These are phyloP conservation scores for Tachypleus tridentatus DNA, from an alignment of 1,140 invertebrate genomes.

Conservation along the genomic window DNA sequence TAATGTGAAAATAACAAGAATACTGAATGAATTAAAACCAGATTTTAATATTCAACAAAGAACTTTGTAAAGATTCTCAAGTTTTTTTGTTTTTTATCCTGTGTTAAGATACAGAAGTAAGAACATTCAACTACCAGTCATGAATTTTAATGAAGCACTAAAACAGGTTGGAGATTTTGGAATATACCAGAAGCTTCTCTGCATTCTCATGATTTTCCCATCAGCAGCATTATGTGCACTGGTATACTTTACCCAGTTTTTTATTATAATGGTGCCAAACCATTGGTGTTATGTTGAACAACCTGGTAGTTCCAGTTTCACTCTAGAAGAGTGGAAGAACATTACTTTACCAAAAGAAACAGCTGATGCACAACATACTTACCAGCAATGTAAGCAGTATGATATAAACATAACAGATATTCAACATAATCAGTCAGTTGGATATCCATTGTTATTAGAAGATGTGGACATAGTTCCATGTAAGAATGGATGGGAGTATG, in stretches of 20 bases:
- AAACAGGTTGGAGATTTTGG: slow-evolving; percentile 21
- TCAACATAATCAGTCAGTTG: too few relatives aligned
- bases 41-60: too few relatives aligned
- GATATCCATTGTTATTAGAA: too few relatives aligned
- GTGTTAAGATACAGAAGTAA: too few relatives aligned
- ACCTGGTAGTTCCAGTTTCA: background rate
- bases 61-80: too few relatives aligned
- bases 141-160: slow-evolving; percentile 21
- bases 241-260: slow-evolving; percentile 23
- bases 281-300: slow-evolving; percentile 11
- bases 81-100: too few relatives aligned
- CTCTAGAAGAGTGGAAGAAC: background rate
- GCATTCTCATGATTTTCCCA: slow-evolving; percentile 19
- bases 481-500: slow-evolving; percentile 15
- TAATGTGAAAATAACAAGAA: too few relatives aligned
- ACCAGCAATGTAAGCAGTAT: too few relatives aligned
- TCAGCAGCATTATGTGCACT: slow-evolving; percentile 21
- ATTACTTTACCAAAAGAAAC: background rate
- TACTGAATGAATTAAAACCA: too few relatives aligned
- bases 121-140: background rate
- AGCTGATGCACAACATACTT: too few relatives aligned
- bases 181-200: slow-evolving; percentile 21
- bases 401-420: too few relatives aligned
- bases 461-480: background rate
- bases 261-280: slow-evolving; percentile 20